Percentiles rank a stretch among this genome's conserved stretches.
These are phyloP conservation scores for Morone saxatilis DNA, from an alignment of 2,113 vertebrate species.

Conservation along the genomic window DNA sequence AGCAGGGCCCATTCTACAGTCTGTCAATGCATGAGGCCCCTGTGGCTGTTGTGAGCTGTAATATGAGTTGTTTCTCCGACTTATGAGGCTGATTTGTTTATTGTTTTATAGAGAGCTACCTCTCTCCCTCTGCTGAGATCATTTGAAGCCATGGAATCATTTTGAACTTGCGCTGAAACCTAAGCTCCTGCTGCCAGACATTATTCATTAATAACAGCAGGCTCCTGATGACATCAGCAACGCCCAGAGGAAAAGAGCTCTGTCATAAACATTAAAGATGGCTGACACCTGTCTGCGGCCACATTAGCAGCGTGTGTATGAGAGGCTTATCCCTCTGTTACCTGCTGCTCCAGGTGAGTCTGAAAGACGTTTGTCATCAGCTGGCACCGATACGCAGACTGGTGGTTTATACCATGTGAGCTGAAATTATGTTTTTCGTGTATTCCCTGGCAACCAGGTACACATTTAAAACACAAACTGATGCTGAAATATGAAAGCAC, in stretches of 20 bases:
- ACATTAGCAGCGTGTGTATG: constrained; percentile 17
- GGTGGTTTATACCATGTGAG: background rate
- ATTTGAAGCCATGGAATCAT: constrained; percentile 52
- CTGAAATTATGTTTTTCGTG: background rate
- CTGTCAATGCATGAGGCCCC: constrained; percentile 55
- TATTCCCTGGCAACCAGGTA: constrained; percentile 7
- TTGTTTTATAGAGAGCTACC: constrained; percentile 68
- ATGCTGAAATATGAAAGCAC: background rate
- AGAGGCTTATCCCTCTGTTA: constrained; percentile 15
- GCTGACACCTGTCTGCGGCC: constrained; percentile 77
- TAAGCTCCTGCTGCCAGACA: constrained; percentile 56
- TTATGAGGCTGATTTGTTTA: constrained; percentile 74
- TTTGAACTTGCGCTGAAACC: constrained; percentile 61
- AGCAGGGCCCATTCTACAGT: constrained; percentile 24
- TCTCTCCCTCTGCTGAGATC: constrained; percentile 55
- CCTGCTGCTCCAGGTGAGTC: constrained; percentile 42
- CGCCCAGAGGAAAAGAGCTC: constrained; percentile 34
- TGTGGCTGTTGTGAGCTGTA: constrained; percentile 42
- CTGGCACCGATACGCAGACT: background rate
- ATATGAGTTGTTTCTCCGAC: constrained; percentile 34
- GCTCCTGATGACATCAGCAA: constrained; percentile 69
- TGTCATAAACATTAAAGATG: constrained; percentile 74
- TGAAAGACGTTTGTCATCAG: constrained; percentile 34
- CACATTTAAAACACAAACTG: background rate
- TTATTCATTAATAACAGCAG: constrained; percentile 71